Conservation (phyloP, 2,888 invertebrate genomes). For the Hanleya hanleyi region DNA sequence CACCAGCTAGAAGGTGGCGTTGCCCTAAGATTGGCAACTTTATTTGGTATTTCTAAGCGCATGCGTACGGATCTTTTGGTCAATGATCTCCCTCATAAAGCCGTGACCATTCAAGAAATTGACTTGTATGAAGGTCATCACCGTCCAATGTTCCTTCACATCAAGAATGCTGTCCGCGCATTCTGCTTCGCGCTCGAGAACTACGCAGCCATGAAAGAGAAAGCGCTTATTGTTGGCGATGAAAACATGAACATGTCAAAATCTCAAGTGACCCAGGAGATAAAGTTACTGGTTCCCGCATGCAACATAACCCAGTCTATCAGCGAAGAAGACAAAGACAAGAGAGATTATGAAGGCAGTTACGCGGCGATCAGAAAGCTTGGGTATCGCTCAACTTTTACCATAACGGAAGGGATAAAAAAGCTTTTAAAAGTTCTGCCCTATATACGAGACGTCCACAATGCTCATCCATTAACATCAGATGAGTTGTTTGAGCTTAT, state of each 20-base stretch:
- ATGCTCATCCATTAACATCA: too few relatives aligned
- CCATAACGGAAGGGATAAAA: constrained; percentile 64
- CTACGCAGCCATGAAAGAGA: constrained; percentile 64
- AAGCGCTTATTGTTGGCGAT: constrained; percentile 71
- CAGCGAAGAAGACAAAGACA: constrained; percentile 69
- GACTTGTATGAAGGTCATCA: constrained; percentile 71
- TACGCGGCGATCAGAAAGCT: constrained; percentile 67
- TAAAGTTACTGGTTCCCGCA: constrained; percentile 58
- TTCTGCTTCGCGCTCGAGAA: constrained; percentile 69
- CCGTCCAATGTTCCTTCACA: constrained; percentile 70
- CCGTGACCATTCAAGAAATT: constrained; percentile 61
- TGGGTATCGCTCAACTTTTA: constrained; percentile 65
- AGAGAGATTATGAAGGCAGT: constrained; percentile 72
- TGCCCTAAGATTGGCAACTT: constrained; percentile 69
- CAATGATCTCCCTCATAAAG: constrained; percentile 69
- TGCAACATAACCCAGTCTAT: constrained; percentile 60
- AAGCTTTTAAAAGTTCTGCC: constrained; percentile 68
- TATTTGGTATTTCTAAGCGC: constrained; percentile 71
- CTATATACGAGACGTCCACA: too few relatives aligned
- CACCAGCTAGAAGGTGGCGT: constrained; percentile 64
- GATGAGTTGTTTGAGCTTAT: too few relatives aligned
- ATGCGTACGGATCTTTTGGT: constrained; percentile 70
- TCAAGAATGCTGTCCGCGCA: constrained; percentile 69
- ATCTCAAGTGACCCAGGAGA: constrained; percentile 61
- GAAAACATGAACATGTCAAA: constrained; percentile 72